Evolutionary conservation across 2,113 vertebrate genomes (phyloP).

Genomic region (Callithrix jacchus): DNA sequence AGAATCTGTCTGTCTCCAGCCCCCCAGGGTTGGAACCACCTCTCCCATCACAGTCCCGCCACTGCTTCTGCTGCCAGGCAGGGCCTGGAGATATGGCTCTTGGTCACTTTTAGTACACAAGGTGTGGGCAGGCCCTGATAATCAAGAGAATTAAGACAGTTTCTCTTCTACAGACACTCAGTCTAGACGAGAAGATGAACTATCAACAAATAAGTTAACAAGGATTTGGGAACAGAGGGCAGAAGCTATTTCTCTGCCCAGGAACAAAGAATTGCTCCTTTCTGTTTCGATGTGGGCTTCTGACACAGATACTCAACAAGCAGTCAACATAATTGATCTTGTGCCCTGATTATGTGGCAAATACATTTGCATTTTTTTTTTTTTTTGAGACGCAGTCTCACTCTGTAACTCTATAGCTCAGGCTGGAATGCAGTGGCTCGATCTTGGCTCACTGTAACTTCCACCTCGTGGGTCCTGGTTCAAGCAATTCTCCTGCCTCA

Average conservation of each 20-base stretch:
- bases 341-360: neutral
- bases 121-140: neutral
- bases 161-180: neutral
- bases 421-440: too few species aligned
- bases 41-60: neutral
- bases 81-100: neutral
- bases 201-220: neutral
- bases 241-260: neutral
- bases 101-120: neutral
- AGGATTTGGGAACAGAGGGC: neutral
- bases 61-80: neutral
- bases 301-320: neutral
- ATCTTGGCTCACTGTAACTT: too few species aligned
- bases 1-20: neutral
- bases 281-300: neutral
- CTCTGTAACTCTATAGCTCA: too few species aligned
- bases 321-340: neutral
- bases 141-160: neutral
- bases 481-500: too few species aligned
- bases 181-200: neutral
- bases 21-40: neutral
- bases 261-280: neutral
- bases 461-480: too few species aligned
- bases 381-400: too few species aligned
- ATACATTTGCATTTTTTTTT: neutral